A percentile compares a stretch with the other conserved stretches of the same genome.
Evolutionary conservation across 2,888 invertebrate species (phyloP).

Genomic region (Volucella zonaria): DNA sequence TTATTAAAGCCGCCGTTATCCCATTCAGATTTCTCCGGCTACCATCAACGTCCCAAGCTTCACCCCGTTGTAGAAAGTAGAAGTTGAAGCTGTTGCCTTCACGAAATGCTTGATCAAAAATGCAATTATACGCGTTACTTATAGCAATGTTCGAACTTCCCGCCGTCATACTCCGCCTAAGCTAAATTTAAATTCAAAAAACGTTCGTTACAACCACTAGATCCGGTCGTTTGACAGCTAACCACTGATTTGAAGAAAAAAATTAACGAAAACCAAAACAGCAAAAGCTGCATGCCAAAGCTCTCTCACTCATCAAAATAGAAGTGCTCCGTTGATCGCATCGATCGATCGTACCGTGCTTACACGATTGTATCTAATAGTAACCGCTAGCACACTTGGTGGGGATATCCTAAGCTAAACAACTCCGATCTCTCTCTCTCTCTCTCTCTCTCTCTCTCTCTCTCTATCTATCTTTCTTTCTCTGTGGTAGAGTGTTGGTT

Average conservation of each 20-base stretch:
- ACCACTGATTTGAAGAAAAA: not conserved
- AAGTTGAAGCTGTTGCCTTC: too few relatives aligned
- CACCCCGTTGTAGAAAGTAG: too few relatives aligned
- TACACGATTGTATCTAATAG: constrained; percentile 9
- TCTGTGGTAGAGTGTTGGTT: constrained; percentile 27
- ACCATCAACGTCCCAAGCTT: too few relatives aligned
- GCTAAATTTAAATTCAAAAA: constrained; percentile 14
- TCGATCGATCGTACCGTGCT: too few relatives aligned
- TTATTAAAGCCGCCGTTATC: too few relatives aligned
- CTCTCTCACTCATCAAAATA: constrained; percentile 46
- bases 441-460: too few relatives aligned
- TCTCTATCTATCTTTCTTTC: too few relatives aligned
- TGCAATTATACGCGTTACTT: too few relatives aligned
- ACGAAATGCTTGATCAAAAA: too few relatives aligned
- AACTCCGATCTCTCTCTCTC: constrained; percentile 19
- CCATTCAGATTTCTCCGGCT: too few relatives aligned
- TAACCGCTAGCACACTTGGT: constrained; percentile 10
- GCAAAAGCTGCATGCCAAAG: constrained; percentile 35
- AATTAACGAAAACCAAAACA: constrained; percentile 1
- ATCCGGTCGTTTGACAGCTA: constrained; percentile 24
- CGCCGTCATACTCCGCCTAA: not conserved
- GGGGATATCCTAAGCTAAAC: constrained; percentile 18
- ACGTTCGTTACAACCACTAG: constrained; percentile 8
- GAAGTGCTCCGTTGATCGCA: constrained; percentile 11
- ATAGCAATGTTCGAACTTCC: too few relatives aligned